These are phyloP conservation scores for Brachyhypopomus gauderio DNA, from an alignment of 2,113 vertebrate genomes.

Conservation along the genomic window DNA sequence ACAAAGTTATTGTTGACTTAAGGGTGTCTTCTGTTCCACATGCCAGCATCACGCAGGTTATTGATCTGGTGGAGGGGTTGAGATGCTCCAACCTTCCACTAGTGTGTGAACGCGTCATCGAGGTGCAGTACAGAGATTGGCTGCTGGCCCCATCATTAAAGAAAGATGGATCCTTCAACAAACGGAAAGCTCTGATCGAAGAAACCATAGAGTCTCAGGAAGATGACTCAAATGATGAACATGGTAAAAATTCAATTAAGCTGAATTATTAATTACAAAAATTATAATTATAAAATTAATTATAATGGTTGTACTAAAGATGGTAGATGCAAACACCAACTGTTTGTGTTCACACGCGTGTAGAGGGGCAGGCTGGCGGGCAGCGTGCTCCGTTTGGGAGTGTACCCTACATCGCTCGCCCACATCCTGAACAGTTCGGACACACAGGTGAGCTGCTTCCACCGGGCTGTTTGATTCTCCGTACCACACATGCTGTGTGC, in stretches of 20 bases:
- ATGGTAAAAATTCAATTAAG: no score
- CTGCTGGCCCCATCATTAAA: constrained; percentile 76
- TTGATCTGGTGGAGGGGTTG: constrained; percentile 84
- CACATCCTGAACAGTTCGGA: constrained; percentile 75
- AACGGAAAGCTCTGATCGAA: constrained; percentile 60
- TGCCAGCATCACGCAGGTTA: constrained; percentile 86
- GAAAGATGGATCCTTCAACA: constrained; percentile 73
- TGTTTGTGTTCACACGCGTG: background rate
- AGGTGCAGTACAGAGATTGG: constrained; percentile 85
- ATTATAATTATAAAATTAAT: no score
- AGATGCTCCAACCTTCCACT: constrained; percentile 74
- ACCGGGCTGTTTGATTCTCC: no score
- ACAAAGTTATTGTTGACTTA: no score
- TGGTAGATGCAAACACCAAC: no score
- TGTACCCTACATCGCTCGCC: constrained; percentile 83
- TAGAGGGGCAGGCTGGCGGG: constrained; percentile 20
- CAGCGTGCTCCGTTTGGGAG: constrained; percentile 61
- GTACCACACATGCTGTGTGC: no score
- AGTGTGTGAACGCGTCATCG: constrained; percentile 81
- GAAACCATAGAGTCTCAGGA: constrained; percentile 49
- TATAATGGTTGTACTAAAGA: no score
- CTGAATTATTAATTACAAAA: no score
- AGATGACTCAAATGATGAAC: constrained; percentile 42
- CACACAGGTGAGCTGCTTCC: constrained; percentile 82
- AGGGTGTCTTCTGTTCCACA: background rate